Evolutionary conservation across 2,113 vertebrate genomes (phyloP), one percentile per base, ranked within the genome.

Genomic region (Coturnix japonica): DNA sequence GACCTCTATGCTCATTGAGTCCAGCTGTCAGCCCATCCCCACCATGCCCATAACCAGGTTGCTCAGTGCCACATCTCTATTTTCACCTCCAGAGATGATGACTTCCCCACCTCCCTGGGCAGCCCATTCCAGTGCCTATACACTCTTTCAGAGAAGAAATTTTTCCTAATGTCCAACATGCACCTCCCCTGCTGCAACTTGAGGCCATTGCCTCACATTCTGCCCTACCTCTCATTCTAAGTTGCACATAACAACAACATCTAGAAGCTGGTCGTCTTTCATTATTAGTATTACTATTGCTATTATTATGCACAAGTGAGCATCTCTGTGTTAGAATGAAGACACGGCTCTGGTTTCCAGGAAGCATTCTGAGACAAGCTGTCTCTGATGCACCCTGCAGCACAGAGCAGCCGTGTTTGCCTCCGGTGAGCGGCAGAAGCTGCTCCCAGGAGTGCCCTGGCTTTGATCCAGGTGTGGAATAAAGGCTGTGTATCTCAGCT

Each of bases 291-390:
- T 17, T 31, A 56, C 11, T 56, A 19, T 19, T 56, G 35, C 11
- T 26, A 26, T 39, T 28, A 18, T 19, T 39, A 83, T 67, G 64
- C 64, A 28, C 51, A 57, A 78, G 16, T 4, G 10, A 81, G 20
- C 16, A 6, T 67, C 77, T 69, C 19, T 35, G 20, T 65, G 31
- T 19, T 35, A 57, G 35, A 69, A 82, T 54, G 22, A 47, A 91
- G 18, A 21, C 31, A 7, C 63, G 60, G 28, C 8, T n/a, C 47
- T 84, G n/a, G 13, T 73, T 94, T 66, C 67, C 31, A 41, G 18
- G 56, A 44, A 47, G 47, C 28, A 44, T 72, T 60, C 53, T 1
- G 3, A 60, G 33, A n/a, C 6, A 0, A 0, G 3, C n/a, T 35
- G 11, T 33, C 71, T 51, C 60, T 53, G 46, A n/a, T 2, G 37